Percentiles rank a stretch among this genome's conserved stretches.
Evolutionary conservation across 2,113 vertebrate species (phyloP).

Genomic region (Laticauda colubrina): DNA sequence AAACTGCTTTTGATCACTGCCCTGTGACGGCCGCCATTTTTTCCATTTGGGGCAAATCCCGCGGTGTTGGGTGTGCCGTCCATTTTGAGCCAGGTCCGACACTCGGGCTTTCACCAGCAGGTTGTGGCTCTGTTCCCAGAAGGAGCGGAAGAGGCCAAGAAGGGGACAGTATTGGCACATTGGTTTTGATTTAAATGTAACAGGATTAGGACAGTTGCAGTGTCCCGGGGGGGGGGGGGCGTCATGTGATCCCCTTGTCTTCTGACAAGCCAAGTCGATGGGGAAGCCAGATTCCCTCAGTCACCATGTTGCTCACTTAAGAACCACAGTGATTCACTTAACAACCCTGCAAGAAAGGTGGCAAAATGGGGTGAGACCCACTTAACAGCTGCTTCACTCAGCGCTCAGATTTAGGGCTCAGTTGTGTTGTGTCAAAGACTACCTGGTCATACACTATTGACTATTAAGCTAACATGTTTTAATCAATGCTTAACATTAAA

Average conservation of each 20-base stretch:
- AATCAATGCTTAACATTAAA: not conserved
- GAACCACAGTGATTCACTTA: not conserved
- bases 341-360: not conserved
- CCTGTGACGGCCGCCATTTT: not conserved
- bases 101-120: not conserved
- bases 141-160: not conserved
- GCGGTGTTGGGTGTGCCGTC: not conserved
- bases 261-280: not conserved
- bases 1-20: not conserved
- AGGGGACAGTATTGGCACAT: not conserved
- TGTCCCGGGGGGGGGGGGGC: too few species aligned
- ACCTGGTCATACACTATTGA: not conserved
- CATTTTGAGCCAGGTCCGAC: not conserved
- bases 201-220: not conserved
- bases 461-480: not conserved
- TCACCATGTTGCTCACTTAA: too few species aligned
- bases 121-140: not conserved
- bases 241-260: not conserved
- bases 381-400: not conserved
- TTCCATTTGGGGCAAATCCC: not conserved
- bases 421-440: not conserved
- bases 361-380: not conserved
- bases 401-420: not conserved
- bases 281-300: not conserved
- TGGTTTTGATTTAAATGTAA: not conserved